Percentiles rank a stretch among this genome's conserved stretches.
Evolutionary conservation across 2,888 invertebrate species (phyloP).

Genomic region (Bimastos eiseni): DNA sequence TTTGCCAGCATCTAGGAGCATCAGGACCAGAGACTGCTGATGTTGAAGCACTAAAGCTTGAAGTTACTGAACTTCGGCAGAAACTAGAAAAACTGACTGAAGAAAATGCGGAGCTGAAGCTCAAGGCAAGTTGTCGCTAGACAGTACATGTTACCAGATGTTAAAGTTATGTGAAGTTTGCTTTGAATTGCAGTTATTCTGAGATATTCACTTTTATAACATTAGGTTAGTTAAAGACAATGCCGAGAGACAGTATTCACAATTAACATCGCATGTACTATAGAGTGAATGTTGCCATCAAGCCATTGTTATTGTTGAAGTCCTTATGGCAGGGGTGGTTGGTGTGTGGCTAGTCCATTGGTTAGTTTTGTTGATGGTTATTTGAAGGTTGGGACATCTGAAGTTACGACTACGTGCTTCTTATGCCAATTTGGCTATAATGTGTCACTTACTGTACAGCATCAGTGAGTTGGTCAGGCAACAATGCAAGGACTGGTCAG

Average conservation of each 20-base stretch:
- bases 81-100: conserved; percentile 58
- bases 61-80: conserved; percentile 59
- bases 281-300: neutral
- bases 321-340: neutral
- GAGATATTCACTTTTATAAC: neutral
- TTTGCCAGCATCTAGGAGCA: conserved; percentile 59
- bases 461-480: too few species aligned
- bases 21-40: conserved; percentile 61
- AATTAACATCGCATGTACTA: neutral
- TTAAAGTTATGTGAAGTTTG: neutral
- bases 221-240: neutral
- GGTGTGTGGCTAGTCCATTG: too few species aligned
- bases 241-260: neutral
- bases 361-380: too few species aligned
- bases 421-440: too few species aligned
- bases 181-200: neutral
- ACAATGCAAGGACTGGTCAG: too few species aligned
- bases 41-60: conserved; percentile 60
- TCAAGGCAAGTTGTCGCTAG: conserved; percentile 54
- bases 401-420: too few species aligned
- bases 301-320: neutral
- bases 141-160: neutral
- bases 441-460: too few species aligned
- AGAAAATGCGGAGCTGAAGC: conserved; percentile 58
- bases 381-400: too few species aligned